These are phyloP conservation scores for Falco biarmicus DNA, from an alignment of 2,797 vertebrate species.

Conservation along the genomic window DNA sequence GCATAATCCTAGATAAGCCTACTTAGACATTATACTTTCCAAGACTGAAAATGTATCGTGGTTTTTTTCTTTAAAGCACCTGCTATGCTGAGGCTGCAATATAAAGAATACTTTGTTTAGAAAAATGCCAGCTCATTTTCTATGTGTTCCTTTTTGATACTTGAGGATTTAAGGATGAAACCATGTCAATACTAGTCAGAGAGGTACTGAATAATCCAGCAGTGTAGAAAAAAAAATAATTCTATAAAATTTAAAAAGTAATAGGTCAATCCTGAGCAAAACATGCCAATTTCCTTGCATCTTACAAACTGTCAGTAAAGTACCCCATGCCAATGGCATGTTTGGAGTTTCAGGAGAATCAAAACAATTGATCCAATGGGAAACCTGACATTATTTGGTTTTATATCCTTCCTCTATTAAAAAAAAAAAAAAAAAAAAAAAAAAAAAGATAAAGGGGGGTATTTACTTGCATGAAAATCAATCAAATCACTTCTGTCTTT, in stretches of 20 bases:
- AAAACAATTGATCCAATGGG: neutral
- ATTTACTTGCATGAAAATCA: neutral
- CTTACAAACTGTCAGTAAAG: neutral
- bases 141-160: neutral
- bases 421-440: too few relatives aligned
- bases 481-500: accelerated
- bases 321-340: neutral
- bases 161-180: neutral
- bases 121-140: neutral
- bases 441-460: neutral
- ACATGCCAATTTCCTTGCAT: neutral
- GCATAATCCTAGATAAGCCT: neutral
- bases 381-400: neutral
- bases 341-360: neutral
- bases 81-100: neutral
- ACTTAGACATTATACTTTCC: neutral
- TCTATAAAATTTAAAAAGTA: neutral
- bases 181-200: neutral
- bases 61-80: neutral
- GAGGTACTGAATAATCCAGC: neutral
- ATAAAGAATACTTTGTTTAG: neutral
- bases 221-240: neutral
- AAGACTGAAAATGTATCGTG: neutral
- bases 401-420: neutral
- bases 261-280: neutral